Percentiles rank a stretch among this genome's conserved stretches.
Evolutionary conservation across 2,797 vertebrate species (phyloP).

Genomic region (Rachycentron canadum): DNA sequence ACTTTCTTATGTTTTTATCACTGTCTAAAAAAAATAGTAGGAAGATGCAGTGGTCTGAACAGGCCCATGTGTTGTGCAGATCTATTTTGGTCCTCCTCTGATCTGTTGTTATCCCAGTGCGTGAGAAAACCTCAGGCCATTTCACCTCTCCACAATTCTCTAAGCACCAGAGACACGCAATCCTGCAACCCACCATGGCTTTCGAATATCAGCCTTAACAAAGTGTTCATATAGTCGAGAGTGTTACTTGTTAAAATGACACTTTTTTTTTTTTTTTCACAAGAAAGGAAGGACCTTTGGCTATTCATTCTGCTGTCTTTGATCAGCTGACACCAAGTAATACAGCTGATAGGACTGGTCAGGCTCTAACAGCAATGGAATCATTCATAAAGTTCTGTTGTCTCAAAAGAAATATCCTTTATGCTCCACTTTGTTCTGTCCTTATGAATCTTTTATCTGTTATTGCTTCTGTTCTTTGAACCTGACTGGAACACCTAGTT

Average conservation of each 20-base stretch:
- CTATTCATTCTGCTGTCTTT: constrained; percentile 35
- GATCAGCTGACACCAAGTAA: constrained; percentile 1
- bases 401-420: not conserved
- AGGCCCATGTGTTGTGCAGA: constrained; percentile 13
- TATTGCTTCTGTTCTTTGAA: not conserved
- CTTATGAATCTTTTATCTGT: not conserved
- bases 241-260: constrained; percentile 47
- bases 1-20: constrained; percentile 47
- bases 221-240: constrained; percentile 32
- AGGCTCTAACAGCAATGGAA: not conserved
- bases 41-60: constrained; percentile 32
- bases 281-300: constrained; percentile 13
- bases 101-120: constrained; percentile 66
- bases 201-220: constrained; percentile 38
- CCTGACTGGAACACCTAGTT: no score
- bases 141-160: constrained; percentile 40
- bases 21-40: constrained; percentile 38
- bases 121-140: constrained; percentile 62
- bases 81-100: constrained; percentile 65
- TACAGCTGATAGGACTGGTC: constrained; percentile 8
- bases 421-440: not conserved
- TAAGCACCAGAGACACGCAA: constrained; percentile 60
- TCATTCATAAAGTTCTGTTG: not conserved
- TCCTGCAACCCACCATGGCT: constrained; percentile 24
- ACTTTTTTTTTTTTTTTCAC: constrained; percentile 20